Percentiles rank a stretch among this genome's conserved stretches.
Evolutionary conservation across 1,140 invertebrate species (phyloP).

Genomic region (Chrysopa pallens): DNA sequence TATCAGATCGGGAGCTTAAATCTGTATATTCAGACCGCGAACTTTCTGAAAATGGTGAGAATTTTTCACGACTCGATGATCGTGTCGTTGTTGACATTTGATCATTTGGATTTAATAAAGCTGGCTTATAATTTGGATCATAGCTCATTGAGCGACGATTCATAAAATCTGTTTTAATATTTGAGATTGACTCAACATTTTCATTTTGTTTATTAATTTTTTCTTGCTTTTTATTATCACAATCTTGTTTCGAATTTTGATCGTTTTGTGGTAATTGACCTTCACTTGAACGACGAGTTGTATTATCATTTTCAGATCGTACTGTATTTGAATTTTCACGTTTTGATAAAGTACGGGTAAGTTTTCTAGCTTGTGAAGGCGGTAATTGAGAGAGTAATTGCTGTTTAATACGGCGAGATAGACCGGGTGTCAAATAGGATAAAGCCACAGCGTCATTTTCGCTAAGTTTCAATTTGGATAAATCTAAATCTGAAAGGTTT

Average conservation of each 20-base stretch:
- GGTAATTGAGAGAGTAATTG: slow-evolving; percentile 41
- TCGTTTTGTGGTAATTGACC: not conserved
- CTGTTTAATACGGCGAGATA: slow-evolving; percentile 40
- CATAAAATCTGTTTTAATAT: not conserved
- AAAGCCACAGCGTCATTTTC: slow-evolving; percentile 42
- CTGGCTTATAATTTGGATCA: not conserved
- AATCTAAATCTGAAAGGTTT: slow-evolving; percentile 40
- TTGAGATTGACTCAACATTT: not conserved
- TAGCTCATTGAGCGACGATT: not conserved
- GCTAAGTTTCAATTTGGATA: slow-evolving; percentile 40
- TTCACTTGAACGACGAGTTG: not conserved
- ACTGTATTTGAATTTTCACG: slow-evolving; percentile 6
- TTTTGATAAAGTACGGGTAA: slow-evolving; percentile 40
- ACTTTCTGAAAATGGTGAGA: not conserved
- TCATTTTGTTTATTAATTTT: not conserved
- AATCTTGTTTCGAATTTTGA: not conserved
- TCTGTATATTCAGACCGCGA: not conserved
- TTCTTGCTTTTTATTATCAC: not conserved
- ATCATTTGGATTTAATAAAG: not conserved
- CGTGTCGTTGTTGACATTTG: not conserved
- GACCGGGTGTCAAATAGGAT: slow-evolving; percentile 39
- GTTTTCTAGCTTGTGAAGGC: slow-evolving; percentile 34
- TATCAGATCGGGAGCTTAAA: not conserved
- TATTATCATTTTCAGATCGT: not conserved
- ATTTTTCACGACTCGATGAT: not conserved